phyloP scores from a whole-genome alignment of 2,797 vertebrate genomes.

The Sebastes oblongus region DNA sequence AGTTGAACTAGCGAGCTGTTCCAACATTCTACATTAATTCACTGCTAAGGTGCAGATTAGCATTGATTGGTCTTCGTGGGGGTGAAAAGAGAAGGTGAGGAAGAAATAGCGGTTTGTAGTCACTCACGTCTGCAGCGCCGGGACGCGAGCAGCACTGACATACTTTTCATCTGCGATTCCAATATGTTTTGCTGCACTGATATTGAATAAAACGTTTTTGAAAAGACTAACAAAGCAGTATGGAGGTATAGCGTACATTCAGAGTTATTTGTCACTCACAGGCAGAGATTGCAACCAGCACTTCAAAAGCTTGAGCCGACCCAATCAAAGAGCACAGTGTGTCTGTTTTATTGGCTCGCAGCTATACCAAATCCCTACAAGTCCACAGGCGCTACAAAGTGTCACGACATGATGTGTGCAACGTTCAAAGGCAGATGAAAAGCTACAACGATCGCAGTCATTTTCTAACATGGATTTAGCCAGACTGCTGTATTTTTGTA shows the following conservation, averaged over 20 bases:
- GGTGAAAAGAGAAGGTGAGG: constrained; percentile 28
- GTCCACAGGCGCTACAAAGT: constrained; percentile 18
- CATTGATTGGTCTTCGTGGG: constrained; percentile 67
- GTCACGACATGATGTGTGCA: constrained; percentile 25
- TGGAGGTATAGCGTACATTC: not conserved
- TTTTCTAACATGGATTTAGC: constrained; percentile 27
- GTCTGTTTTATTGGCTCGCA: constrained; percentile 7
- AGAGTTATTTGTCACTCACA: constrained; percentile 19
- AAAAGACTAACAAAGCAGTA: constrained; percentile 14
- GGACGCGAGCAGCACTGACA: not conserved
- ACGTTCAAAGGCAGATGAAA: constrained; percentile 25
- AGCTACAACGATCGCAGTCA: constrained; percentile 7
- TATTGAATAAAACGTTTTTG: constrained; percentile 1
- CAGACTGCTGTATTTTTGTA: not conserved
- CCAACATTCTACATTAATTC: constrained; percentile 72
- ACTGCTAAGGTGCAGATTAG: constrained; percentile 69
- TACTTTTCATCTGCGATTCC: not conserved
- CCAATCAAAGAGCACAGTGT: constrained; percentile 3
- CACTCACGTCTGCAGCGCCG: not conserved
- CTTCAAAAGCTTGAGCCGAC: constrained; percentile 16
- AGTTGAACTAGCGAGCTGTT: constrained; percentile 46
- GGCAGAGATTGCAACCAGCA: not conserved
- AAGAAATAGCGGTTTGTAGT: constrained; percentile 28
- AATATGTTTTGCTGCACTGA: not conserved
- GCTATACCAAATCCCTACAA: not conserved